phyloP scores from a whole-genome alignment of 2,113 vertebrate species.

The Platycercus adscitus region DNA sequence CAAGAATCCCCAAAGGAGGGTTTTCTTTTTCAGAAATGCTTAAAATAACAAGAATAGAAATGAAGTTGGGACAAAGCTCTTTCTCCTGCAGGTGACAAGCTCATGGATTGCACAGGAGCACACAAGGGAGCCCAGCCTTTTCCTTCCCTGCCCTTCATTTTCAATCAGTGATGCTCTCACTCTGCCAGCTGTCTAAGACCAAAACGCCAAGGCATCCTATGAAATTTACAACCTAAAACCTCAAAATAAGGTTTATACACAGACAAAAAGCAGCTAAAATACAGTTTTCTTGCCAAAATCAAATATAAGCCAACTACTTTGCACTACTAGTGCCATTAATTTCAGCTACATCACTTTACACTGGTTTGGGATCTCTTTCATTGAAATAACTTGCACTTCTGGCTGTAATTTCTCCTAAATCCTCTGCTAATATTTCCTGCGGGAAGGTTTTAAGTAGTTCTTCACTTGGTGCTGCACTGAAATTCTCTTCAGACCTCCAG shows the following conservation, averaged over 20 bases:
- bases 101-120: background rate
- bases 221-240: background rate
- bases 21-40: background rate
- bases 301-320: background rate
- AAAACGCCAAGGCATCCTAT: background rate
- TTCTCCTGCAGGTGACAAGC: background rate
- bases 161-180: background rate
- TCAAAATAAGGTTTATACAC: background rate
- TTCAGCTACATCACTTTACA: background rate
- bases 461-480: background rate
- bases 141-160: background rate
- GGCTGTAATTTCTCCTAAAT: background rate
- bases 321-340: background rate
- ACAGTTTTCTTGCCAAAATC: background rate
- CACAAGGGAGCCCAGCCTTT: background rate
- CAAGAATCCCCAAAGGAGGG: background rate
- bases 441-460: background rate
- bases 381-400: background rate
- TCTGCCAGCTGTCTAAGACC: background rate
- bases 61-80: background rate
- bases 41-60: slow-evolving; percentile 11
- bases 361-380: background rate
- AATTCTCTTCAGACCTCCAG: background rate
- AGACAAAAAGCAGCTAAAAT: background rate
- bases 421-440: background rate